Evolutionary conservation across 1,140 invertebrate species (phyloP).

Genomic region (Drosophila pectinifera): DNA sequence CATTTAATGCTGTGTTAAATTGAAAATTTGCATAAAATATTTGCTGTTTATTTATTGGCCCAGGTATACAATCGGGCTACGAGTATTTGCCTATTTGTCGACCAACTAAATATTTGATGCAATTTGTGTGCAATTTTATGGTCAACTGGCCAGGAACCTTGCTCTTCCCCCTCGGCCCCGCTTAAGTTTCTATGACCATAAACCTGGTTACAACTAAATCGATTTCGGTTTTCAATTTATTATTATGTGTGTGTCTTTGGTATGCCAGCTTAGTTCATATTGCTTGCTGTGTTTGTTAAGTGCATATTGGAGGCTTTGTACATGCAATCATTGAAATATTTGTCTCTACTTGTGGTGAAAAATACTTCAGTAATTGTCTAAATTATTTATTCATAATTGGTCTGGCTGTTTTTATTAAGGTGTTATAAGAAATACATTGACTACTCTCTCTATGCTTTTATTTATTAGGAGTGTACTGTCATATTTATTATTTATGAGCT

Average conservation of each 20-base stretch:
- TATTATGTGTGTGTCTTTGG: constrained; percentile 39
- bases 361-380: constrained; percentile 1
- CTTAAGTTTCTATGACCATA: constrained; percentile 36
- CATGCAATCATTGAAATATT: constrained; percentile 10
- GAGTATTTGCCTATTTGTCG: constrained; percentile 46
- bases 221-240: constrained; percentile 53
- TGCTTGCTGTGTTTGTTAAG: constrained; percentile 9
- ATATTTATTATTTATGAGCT: neutral
- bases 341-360: constrained; percentile 4
- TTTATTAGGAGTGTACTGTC: neutral
- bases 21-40: constrained; percentile 84
- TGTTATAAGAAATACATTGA: neutral
- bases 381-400: constrained; percentile 8
- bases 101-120: constrained; percentile 79
- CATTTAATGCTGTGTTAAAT: constrained; percentile 82
- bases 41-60: constrained; percentile 79
- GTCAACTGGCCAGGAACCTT: constrained; percentile 63
- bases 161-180: constrained; percentile 11
- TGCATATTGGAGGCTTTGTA: neutral
- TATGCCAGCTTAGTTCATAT: constrained; percentile 34
- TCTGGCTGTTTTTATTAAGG: neutral
- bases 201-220: constrained; percentile 54
- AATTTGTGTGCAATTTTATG: constrained; percentile 81
- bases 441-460: neutral
- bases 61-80: constrained; percentile 9